phyloP scores from a whole-genome alignment of 2,797 vertebrate species.

The Anas georgica region DNA sequence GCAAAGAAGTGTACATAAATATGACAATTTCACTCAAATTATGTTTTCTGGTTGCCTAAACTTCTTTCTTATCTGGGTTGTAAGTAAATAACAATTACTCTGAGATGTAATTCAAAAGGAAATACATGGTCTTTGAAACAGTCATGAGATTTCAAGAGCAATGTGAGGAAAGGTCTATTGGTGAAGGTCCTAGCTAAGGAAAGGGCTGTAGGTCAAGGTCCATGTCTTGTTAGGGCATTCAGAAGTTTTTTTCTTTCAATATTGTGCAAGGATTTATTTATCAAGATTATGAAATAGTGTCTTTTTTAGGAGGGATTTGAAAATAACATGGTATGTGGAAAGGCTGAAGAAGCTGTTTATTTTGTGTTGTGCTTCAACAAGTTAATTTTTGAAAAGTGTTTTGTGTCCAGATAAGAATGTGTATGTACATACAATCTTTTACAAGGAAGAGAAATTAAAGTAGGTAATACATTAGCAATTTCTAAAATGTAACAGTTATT shows the following conservation, averaged over 20 bases:
- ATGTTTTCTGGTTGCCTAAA: background rate
- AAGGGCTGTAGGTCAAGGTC: background rate
- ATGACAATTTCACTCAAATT: background rate
- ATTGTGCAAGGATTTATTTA: background rate
- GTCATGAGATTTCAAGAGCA: background rate
- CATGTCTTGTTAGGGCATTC: background rate
- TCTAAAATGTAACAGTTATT: background rate
- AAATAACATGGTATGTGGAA: background rate
- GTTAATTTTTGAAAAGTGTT: background rate
- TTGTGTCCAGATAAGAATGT: background rate
- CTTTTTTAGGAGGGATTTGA: background rate
- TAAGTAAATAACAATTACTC: background rate
- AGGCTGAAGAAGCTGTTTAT: background rate
- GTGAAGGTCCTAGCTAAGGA: background rate
- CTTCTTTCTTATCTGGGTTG: background rate
- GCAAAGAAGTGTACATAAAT: background rate
- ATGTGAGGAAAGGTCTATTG: background rate
- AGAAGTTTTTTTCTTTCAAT: background rate
- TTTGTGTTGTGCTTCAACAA: background rate
- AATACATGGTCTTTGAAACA: background rate
- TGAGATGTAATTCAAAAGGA: background rate
- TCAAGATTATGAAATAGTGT: no score
- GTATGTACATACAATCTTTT: background rate
- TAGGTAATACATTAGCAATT: background rate
- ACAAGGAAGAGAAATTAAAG: background rate